Evolutionary conservation across 1,140 invertebrate species (phyloP), one percentile per base, ranked within the genome.

Genomic region (Drosophila truncata): DNA sequence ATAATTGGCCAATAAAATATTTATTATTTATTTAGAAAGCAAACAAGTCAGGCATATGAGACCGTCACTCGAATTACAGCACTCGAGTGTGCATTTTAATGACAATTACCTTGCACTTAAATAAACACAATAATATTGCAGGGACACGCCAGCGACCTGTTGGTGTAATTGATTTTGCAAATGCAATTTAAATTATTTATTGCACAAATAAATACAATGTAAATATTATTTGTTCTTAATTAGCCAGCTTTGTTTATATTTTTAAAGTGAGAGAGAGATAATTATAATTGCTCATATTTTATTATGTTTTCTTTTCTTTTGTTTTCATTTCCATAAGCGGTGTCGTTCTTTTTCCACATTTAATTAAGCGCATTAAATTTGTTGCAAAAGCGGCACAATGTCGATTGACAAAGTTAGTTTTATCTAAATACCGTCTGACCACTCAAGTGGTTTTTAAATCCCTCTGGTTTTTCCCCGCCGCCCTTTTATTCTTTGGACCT

Each of bases 1-100:
- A 74, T 80, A 55, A 62, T 74, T 67, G 46, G 9, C 35, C 44
- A 42, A 66, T 52, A 47, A 42, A 65, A 66, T 50, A 42, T 69
- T 52, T 35, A 62, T 63, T 66, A 35, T 69, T 65, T 52, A 41
- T 65, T 65, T 52, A 14, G 29, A 65, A 23, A 8, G 29, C n/a
- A 33, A 42, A 41, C 18, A 50, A 49, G 10, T 13, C 10, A n/a
- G 20, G 29, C 29, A 18, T 29, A 29, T 54, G 14, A 31, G 10
- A 18, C 11, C 23, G 18, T 18, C 41, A 14, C 27, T 7, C 29
- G 49, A 18, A 52, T 52, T 31, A 11, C 27, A 23, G 2, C 44
- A 20, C 4, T 13, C 14, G 37, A 33, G 50, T 59, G 50, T 18
- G 14, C 27, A 37, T 7, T 13, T 44, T 31, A 37, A 64, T 49